Conservation (phyloP, 1,140 invertebrate species). For the Lethrus apterus region DNA sequence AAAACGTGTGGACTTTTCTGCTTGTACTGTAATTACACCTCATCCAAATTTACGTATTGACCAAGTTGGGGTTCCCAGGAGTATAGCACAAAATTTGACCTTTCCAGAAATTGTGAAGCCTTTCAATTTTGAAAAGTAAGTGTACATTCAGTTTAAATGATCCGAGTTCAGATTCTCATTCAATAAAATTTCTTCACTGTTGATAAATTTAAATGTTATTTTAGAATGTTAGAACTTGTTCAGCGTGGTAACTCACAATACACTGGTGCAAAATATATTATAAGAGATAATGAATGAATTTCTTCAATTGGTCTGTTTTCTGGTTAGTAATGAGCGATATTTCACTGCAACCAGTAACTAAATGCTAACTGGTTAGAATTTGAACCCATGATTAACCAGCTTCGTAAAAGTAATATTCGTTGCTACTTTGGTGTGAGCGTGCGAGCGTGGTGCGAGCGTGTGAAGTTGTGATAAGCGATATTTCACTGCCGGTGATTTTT, state of each 20-base stretch:
- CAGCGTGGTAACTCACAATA: constrained; percentile 95
- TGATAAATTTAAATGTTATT: constrained; percentile 18
- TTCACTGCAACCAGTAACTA: too few relatives aligned
- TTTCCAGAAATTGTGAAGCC: constrained; percentile 99
- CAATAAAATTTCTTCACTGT: background rate
- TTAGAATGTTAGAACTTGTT: constrained; percentile 93
- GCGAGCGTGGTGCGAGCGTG: too few relatives aligned
- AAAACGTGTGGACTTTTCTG: constrained; percentile 99
- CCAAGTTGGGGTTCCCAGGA: constrained; percentile 96
- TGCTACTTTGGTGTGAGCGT: too few relatives aligned
- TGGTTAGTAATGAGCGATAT: too few relatives aligned
- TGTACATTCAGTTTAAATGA: constrained; percentile 9
- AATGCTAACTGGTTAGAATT: too few relatives aligned
- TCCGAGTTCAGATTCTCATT: background rate
- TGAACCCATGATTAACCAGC: too few relatives aligned
- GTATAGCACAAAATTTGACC: constrained; percentile 98
- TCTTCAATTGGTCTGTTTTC: constrained; percentile 8
- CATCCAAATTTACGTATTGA: constrained; percentile 98
- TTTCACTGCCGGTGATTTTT: too few relatives aligned
- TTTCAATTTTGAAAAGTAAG: constrained; percentile 91
- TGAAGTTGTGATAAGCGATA: too few relatives aligned
- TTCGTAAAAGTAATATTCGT: too few relatives aligned
- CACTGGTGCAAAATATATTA: constrained; percentile 98
- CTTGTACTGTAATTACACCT: constrained; percentile 97
- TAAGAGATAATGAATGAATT: constrained; percentile 93